Evolutionary conservation across 2,113 vertebrate species (phyloP), one percentile per base, ranked within the genome.

Genomic region (Tricholaema leucomelas): DNA sequence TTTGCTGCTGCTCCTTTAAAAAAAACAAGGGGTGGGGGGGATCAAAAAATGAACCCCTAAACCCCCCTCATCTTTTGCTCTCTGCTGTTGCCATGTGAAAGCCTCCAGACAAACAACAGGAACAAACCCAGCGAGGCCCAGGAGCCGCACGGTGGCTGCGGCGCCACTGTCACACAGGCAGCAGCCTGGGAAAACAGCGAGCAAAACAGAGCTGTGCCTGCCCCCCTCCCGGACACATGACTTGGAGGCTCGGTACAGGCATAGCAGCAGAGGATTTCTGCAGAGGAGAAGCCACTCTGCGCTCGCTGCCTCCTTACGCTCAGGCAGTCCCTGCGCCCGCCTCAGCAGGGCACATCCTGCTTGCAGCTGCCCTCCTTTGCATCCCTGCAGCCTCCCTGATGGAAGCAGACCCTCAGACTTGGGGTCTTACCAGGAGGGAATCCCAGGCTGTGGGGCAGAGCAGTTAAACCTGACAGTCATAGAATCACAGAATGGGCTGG

Each of bases 81-180:
- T 85, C 18, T 74, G 75, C 85, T 6, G 92, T 93, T 96, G 93
- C 92, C 91, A 95, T 95, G 95, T 91, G 92, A 93, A 92, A 96
- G 82, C 95, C n/a, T n/a, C 95, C 89, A 94, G 95, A 94, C 93
- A 94, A 96, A 93, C 89, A 93, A 80, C 93, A 83, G 82, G 93
- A 83, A 85, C 48, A 85, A 92, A 71, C 72, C 67, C 84, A 87
- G 21, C 66, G 91, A 86, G 88, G 60, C 0, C 33, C 86, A 90
- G 86, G 19, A 86, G 78, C 58, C 86, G 42, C 33, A 17, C 63
- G 74, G 55, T 4, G 65, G 83, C 93, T 66, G 88, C 93, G 92
- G 82, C 85, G 91, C 16, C 52, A 70, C 93, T 93, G 91, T 82
- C 87, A 80, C 91, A 94, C 78, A 90, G 71, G 87, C 94, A 92